Evolutionary conservation across 1,140 invertebrate genomes (phyloP).

Genomic region (Drosophila albomicans): DNA sequence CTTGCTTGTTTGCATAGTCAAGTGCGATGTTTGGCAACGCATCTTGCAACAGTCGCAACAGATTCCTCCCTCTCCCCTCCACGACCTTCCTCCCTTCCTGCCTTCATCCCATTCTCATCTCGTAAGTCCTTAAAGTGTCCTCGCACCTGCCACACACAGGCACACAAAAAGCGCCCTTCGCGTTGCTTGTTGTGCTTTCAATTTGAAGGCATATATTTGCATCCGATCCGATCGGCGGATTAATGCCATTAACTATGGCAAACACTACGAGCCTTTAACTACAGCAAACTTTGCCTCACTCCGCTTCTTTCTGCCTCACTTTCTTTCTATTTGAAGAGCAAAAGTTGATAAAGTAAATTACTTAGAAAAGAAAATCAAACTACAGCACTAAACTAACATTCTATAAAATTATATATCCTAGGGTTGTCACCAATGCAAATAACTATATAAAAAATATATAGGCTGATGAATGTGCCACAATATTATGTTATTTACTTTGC

Average conservation of each 20-base stretch:
- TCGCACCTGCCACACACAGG: not conserved
- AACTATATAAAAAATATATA: too few species aligned
- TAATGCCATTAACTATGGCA: not conserved
- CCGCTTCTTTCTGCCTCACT: too few species aligned
- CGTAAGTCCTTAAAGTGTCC: conserved; percentile 1
- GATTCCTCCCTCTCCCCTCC: not conserved
- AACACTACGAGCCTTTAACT: not conserved
- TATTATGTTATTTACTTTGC: too few species aligned
- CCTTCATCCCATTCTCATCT: not conserved
- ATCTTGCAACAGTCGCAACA: conserved; percentile 44
- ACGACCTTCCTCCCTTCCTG: not conserved
- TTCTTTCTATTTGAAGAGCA: too few species aligned
- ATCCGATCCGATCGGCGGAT: not conserved
- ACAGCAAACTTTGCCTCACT: not conserved
- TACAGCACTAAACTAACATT: too few species aligned
- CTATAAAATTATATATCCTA: too few species aligned
- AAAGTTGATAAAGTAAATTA: too few species aligned
- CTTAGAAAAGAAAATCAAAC: too few species aligned
- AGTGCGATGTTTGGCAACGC: conserved; percentile 70
- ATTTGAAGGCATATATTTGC: not conserved
- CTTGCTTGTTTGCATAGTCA: conserved; percentile 78
- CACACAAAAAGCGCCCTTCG: not conserved
- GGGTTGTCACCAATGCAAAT: too few species aligned
- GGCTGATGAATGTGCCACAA: too few species aligned
- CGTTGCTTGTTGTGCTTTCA: not conserved